Percentiles rank a stretch among this genome's conserved stretches.
Evolutionary conservation across 1,140 invertebrate genomes (phyloP).

Genomic region (Agraylea sexmaculata): DNA sequence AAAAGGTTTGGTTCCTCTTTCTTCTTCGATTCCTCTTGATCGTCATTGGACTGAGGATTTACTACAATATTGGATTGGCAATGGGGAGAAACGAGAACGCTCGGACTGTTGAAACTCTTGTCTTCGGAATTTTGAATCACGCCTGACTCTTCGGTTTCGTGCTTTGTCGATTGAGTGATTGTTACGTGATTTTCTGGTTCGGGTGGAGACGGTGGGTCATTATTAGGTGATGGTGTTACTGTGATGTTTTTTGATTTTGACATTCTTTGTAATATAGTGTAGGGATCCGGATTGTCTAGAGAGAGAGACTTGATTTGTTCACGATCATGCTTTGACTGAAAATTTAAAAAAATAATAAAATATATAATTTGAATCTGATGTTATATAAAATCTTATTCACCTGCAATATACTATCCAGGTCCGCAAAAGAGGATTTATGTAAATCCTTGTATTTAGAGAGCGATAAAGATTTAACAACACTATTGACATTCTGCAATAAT

Average conservation of each 20-base stretch:
- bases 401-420: too few species aligned
- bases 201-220: too few species aligned
- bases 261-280: too few species aligned
- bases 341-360: conserved; percentile 3
- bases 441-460: conserved; percentile 37
- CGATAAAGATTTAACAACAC: conserved; percentile 41
- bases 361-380: not conserved
- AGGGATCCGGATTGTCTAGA: too few species aligned
- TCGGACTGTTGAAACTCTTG: conserved; percentile 3
- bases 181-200: conserved; percentile 16
- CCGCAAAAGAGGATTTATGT: conserved; percentile 20
- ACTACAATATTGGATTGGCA: conserved; percentile 16
- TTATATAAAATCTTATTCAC: not conserved
- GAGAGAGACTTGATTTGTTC: not conserved
- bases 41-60: conserved; percentile 13
- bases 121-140: conserved; percentile 15
- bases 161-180: conserved; percentile 15
- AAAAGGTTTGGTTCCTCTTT: conserved; percentile 16
- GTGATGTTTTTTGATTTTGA: too few species aligned
- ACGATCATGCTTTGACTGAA: too few species aligned
- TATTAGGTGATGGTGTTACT: too few species aligned
- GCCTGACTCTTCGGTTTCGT: conserved; percentile 8
- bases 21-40: conserved; percentile 6
- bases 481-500: conserved; percentile 43
- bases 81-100: conserved; percentile 14